Evolutionary conservation across 1,140 invertebrate species (phyloP), one percentile per base, ranked within the genome.

Genomic region (Bombus picipes): DNA sequence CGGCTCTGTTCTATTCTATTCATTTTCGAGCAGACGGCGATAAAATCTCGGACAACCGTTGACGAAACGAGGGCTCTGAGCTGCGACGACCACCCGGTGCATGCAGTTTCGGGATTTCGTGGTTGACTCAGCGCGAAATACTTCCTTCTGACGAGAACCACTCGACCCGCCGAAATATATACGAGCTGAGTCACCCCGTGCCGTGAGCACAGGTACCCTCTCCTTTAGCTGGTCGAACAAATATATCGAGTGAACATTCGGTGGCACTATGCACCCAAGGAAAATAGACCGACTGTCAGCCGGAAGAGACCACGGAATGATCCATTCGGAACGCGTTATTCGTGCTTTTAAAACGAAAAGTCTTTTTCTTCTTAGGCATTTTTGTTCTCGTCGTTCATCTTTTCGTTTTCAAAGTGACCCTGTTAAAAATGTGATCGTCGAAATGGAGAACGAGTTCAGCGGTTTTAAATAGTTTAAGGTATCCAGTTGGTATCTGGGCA

Each of bases 401-500:
- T 5, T 3, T 12, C n/a, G 28, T 32, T 22, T 34, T 41, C 2
- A 10, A 68, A 39, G 34, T 41, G 68, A 80, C 83, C 83, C 47
- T 2, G 25, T 65, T 80, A 15, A 32, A 43, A 22, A 59, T n/a
- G 37, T 13, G 0, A 4, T 34, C 25, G 32, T 22, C 32, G 72
- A 87, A 83, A 37, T 13, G 15, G n/a, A 85, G 78, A 79, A 85
- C 78, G 71, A 34, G 79, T 75, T 75, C 66, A 86, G 41, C 53
- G 74, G 66, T 91, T 89, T 89, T 66, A 59, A 70, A 57, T 78
- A 80, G 85, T 87, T 85, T 85, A 85, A 89, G 81, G 70, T 77
- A 86, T 74, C 66, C 59, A 43, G 53, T 18, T 25, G 81, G 87
- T 89, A 93, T 93, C 83, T 90, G 92, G 90, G 84, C 89, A 86